Percentiles rank a stretch among this genome's conserved stretches.
These are phyloP conservation scores for Triplophysa dalaica DNA, from an alignment of 2,113 vertebrate species.

Conservation along the genomic window DNA sequence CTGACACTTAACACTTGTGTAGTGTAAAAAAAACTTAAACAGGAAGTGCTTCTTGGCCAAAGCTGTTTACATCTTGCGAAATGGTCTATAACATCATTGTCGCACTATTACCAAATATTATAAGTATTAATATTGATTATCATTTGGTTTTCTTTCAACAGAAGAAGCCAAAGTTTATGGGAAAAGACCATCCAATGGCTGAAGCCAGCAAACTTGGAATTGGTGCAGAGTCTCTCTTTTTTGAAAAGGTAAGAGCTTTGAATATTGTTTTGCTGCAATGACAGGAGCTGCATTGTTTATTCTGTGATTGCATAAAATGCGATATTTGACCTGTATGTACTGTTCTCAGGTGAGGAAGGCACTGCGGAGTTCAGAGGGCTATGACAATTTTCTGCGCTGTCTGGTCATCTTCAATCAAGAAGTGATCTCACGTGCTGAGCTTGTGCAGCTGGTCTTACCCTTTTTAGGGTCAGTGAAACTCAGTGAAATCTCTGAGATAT, in stretches of 20 bases:
- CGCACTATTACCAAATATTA: not conserved
- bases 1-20: too few relatives aligned
- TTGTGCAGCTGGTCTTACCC: constrained; percentile 94
- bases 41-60: too few relatives aligned
- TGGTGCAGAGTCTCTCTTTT: constrained; percentile 95
- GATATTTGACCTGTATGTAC: not conserved
- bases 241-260: constrained; percentile 87
- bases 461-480: constrained; percentile 86
- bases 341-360: constrained; percentile 89
- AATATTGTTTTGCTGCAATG: not conserved
- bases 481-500: not conserved
- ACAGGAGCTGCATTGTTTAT: not conserved
- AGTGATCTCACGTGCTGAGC: constrained; percentile 92
- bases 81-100: not conserved
- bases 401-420: constrained; percentile 98
- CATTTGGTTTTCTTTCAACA: constrained; percentile 15
- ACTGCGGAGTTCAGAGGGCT: constrained; percentile 88
- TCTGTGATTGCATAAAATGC: not conserved
- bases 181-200: constrained; percentile 86
- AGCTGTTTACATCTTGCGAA: too few relatives aligned
- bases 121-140: not conserved
- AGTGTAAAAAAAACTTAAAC: too few relatives aligned
- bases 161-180: constrained; percentile 94
- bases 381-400: constrained; percentile 96
- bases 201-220: constrained; percentile 93